Evolutionary conservation across 92 coral and sea anemone species (phyloP), one percentile per base, ranked within the genome.

Genomic region (Porites lobata): DNA sequence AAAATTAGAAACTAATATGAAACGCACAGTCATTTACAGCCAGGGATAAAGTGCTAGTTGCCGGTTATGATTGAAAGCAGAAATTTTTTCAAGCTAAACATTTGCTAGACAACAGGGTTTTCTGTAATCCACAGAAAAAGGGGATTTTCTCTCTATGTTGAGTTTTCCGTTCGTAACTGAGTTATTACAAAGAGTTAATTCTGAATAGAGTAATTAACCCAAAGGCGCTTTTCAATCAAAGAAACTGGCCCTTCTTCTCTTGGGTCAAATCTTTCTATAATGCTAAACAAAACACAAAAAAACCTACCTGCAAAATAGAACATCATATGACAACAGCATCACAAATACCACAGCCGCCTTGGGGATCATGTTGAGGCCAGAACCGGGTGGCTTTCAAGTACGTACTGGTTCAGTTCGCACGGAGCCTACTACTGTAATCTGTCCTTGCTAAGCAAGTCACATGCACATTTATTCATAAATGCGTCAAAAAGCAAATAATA

Each of bases 271-370:
- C 47, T 38, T 38, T 38, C 47, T 38, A 38, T 14, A 10, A 56
- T 10, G 61, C 61, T 56, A 14, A 56, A 56, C 3, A 56, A 56
- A 56, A 10, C 13, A 10, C 11, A 56, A 14, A 1, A 18, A 62
- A 57, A 32, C 38, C 9, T 81, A 82, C 86, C 86, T 82, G 57
- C 47, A 38, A 38, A 38, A 38, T 38, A 32, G 58, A 71, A 74
- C 78, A 26, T 82, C 19, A 56, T 56, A 19, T 67, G 71, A 10
- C 70, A 82, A 70, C 26, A 72, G 29, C 59, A 82, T 26, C 18
- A 81, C 1, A 29, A 82, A 2, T 26, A 81, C 43, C 1, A 52
- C 53, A 21, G 57, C 71, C 86, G 71, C 69, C 61, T 71, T 82
- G n/a, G 51, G n/a, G 26, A 51, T 75, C 78, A n/a, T 4, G 18